Evolutionary conservation across 2,797 vertebrate genomes (phyloP).

Genomic region (Argyrosomus regius): DNA sequence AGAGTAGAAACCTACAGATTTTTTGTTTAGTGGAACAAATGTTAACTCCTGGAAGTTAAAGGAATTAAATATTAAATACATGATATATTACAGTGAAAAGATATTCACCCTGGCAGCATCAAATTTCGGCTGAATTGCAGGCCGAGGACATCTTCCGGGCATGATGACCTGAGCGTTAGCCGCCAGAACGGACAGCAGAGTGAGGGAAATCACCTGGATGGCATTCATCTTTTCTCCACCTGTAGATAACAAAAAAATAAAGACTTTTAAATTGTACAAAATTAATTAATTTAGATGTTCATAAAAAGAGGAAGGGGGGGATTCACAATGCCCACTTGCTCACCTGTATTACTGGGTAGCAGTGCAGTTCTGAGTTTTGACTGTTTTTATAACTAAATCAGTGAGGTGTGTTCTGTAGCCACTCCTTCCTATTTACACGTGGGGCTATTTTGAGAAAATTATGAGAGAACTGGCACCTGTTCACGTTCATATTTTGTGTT

Average conservation of each 20-base stretch:
- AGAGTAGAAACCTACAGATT: neutral
- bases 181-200: conserved; percentile 76
- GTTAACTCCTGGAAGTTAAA: neutral
- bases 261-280: neutral
- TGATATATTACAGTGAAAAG: neutral
- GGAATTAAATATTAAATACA: neutral
- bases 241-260: conserved; percentile 20
- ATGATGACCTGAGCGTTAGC: conserved; percentile 83
- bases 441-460: conserved; percentile 19
- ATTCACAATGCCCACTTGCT: neutral
- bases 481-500: conserved; percentile 38
- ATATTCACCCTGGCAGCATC: conserved; percentile 71
- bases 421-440: conserved; percentile 14
- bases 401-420: neutral
- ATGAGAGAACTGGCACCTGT: conserved; percentile 59
- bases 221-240: conserved; percentile 68
- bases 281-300: neutral
- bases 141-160: conserved; percentile 84
- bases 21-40: neutral
- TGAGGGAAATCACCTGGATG: conserved; percentile 71
- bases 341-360: conserved; percentile 50
- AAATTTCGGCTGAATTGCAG: conserved; percentile 84
- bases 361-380: neutral
- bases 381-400: conserved; percentile 44
- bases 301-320: neutral